Percentiles rank a stretch among this genome's conserved stretches.
These are phyloP conservation scores for Unio delphinus DNA, from an alignment of 2,888 invertebrate species.

Conservation along the genomic window DNA sequence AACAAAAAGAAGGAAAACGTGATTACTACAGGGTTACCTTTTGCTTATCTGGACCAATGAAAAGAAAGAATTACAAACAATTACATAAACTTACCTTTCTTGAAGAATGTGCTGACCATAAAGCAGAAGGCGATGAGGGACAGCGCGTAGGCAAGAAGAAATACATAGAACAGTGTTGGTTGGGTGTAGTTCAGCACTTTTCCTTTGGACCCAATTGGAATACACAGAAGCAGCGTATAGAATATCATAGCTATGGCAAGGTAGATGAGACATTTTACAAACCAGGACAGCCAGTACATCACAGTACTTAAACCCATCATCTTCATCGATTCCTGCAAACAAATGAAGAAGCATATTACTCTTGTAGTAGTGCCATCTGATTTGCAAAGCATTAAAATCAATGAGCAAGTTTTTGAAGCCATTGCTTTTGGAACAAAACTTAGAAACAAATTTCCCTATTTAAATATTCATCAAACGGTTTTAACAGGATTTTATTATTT, in stretches of 20 bases:
- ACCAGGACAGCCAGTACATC: slow-evolving; percentile 90
- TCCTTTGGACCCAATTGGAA: slow-evolving; percentile 40
- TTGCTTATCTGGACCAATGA: too few relatives aligned
- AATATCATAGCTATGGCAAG: slow-evolving; percentile 77
- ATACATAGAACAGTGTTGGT: slow-evolving; percentile 80
- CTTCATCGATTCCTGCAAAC: slow-evolving; percentile 87
- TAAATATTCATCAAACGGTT: too few relatives aligned
- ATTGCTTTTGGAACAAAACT: too few relatives aligned
- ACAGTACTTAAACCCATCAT: slow-evolving; percentile 88
- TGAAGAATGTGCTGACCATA: slow-evolving; percentile 85
- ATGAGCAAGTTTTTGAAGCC: too few relatives aligned
- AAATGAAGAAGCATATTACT: background rate
- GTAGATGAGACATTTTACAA: slow-evolving; percentile 82
- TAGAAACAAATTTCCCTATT: too few relatives aligned
- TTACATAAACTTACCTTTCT: slow-evolving; percentile 77
- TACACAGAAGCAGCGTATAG: slow-evolving; percentile 69
- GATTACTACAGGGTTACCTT: too few relatives aligned
- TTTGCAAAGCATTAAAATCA: too few relatives aligned
- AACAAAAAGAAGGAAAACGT: too few relatives aligned
- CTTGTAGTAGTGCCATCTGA: too few relatives aligned
- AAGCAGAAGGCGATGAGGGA: slow-evolving; percentile 85
- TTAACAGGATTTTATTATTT: too few relatives aligned
- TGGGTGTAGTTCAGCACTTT: slow-evolving; percentile 71
- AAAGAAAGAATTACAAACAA: too few relatives aligned
- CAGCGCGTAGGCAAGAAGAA: slow-evolving; percentile 81